These are phyloP conservation scores for Lithophane socia DNA, from an alignment of 2,888 invertebrate genomes.

Conservation along the genomic window DNA sequence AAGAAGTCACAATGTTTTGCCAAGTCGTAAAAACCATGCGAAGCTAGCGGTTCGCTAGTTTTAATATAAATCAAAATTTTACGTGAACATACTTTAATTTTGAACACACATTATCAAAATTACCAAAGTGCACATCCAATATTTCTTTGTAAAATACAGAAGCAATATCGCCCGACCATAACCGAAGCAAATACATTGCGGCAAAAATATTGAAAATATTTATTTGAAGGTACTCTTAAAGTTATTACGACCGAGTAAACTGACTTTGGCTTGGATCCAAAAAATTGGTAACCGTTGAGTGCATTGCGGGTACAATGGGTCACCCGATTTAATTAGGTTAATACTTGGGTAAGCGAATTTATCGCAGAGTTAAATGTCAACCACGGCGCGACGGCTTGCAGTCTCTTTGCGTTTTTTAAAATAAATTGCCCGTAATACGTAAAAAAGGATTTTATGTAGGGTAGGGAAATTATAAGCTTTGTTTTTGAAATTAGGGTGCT, in stretches of 20 bases:
- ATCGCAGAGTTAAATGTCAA: constrained; percentile 56
- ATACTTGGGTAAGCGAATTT: constrained; percentile 61
- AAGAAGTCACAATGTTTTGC: not conserved
- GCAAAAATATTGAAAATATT: constrained; percentile 57
- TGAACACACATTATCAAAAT: not conserved
- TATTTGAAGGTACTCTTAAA: constrained; percentile 59
- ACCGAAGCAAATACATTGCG: constrained; percentile 49
- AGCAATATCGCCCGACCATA: constrained; percentile 34
- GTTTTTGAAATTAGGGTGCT: constrained; percentile 46
- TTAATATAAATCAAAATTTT: too few species aligned
- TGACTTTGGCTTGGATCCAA: constrained; percentile 60
- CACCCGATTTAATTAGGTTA: constrained; percentile 66
- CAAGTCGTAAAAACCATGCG: not conserved
- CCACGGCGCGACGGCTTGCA: constrained; percentile 42
- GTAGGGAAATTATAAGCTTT: constrained; percentile 47
- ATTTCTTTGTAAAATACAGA: constrained; percentile 15
- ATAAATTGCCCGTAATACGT: constrained; percentile 32
- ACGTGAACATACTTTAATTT: not conserved
- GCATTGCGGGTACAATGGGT: constrained; percentile 63
- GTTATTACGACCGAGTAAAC: constrained; percentile 61
- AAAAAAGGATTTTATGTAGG: constrained; percentile 36
- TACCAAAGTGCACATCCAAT: constrained; percentile 2
- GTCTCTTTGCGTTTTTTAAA: constrained; percentile 37
- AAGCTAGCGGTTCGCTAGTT: not conserved
- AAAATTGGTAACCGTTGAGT: constrained; percentile 60